These are phyloP conservation scores for Phthorimaea operculella DNA, from an alignment of 1,140 invertebrate genomes.

Conservation along the genomic window DNA sequence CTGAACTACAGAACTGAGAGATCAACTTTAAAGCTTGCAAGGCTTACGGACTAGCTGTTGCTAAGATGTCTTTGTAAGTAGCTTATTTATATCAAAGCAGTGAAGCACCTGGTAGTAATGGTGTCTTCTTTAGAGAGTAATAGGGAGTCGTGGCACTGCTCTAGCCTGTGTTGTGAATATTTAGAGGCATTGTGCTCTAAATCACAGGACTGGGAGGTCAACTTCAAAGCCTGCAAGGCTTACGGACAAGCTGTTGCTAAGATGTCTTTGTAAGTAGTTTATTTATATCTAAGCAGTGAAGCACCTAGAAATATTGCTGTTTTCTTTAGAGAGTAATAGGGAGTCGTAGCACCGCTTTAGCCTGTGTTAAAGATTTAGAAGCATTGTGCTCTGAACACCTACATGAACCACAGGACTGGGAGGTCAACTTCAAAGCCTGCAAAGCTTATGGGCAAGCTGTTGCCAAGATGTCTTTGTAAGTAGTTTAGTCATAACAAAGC, in stretches of 20 bases:
- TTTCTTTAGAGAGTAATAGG: conserved; percentile 26
- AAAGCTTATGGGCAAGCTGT: conserved; percentile 89
- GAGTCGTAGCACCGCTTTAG: conserved; percentile 85
- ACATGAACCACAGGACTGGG: conserved; percentile 79
- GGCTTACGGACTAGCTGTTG: conserved; percentile 84
- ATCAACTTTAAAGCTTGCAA: conserved; percentile 88
- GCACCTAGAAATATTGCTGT: conserved; percentile 43
- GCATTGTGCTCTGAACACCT: conserved; percentile 75
- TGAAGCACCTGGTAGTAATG: no score
- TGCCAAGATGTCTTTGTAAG: no score
- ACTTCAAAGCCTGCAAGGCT: conserved; percentile 87
- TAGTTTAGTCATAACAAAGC: no score
- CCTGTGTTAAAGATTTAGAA: conserved; percentile 77
- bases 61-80: no score
- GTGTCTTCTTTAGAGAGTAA: no score
- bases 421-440: conserved; percentile 84
- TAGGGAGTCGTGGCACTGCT: no score
- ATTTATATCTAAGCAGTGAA: conserved; percentile 48
- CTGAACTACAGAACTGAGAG: conserved; percentile 81
- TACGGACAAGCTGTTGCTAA: conserved; percentile 90
- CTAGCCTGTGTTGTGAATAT: no score
- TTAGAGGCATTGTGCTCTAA: no score
- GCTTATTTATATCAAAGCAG: no score
- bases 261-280: conserved; percentile 76
- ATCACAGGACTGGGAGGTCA: conserved; percentile 83